Conservation (phyloP, 2,113 vertebrate species). For the Protobothrops mucrosquamatus region DNA sequence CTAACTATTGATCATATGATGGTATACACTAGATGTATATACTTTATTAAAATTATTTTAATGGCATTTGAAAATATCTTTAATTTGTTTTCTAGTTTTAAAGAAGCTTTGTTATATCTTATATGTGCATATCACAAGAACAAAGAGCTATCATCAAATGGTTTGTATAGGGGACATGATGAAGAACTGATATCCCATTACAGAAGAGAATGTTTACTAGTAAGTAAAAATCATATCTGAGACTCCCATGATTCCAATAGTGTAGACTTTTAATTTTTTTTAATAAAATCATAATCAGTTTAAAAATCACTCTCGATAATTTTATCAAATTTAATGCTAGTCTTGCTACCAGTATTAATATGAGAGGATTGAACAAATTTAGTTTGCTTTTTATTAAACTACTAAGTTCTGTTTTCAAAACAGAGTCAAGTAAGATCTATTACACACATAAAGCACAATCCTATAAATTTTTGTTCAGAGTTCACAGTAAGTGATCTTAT, state of each 20-base stretch:
- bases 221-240: constrained; percentile 70
- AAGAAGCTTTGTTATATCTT: constrained; percentile 92
- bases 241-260: not conserved
- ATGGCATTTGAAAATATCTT: not conserved
- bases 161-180: constrained; percentile 86
- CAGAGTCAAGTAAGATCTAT: too few relatives aligned
- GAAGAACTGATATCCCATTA: constrained; percentile 88
- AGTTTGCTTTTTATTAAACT: not conserved
- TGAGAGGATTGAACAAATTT: not conserved
- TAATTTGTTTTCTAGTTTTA: constrained; percentile 77
- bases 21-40: not conserved
- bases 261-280: not conserved
- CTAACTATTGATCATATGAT: not conserved
- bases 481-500: too few relatives aligned
- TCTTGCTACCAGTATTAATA: not conserved
- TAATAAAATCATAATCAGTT: not conserved
- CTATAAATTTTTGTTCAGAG: too few relatives aligned
- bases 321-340: not conserved
- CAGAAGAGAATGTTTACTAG: constrained; percentile 92
- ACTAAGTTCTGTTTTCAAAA: too few relatives aligned
- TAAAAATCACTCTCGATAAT: not conserved
- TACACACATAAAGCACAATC: too few relatives aligned
- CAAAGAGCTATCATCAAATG: constrained; percentile 90
- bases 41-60: not conserved
- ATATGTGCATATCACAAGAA: constrained; percentile 94